Evolutionary conservation across 1,140 invertebrate genomes (phyloP).

Genomic region (Drosophila neocordata): DNA sequence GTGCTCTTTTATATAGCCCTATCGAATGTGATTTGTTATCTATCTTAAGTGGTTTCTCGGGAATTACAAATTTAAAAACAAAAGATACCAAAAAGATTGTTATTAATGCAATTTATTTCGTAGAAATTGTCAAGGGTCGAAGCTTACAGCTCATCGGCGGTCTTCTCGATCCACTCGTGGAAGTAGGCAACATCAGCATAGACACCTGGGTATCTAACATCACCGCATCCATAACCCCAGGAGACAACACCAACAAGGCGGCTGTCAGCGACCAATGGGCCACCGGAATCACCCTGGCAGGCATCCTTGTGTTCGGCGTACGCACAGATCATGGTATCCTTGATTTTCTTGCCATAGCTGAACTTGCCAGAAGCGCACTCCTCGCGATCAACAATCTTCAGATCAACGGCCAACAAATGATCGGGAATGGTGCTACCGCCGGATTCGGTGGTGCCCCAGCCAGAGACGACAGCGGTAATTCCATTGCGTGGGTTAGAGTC

Average conservation of each 20-base stretch:
- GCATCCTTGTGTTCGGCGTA: conserved; percentile 67
- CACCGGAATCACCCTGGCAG: conserved; percentile 83
- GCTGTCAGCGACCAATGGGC: conserved; percentile 80
- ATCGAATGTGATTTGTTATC: background rate
- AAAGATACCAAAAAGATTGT: background rate
- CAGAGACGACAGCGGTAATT: conserved; percentile 78
- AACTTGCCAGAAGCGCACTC: conserved; percentile 47
- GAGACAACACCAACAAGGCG: conserved; percentile 85
- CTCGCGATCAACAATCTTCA: conserved; percentile 49
- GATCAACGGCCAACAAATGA: conserved; percentile 52
- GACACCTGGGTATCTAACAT: conserved; percentile 84
- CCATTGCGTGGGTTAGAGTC: conserved; percentile 44
- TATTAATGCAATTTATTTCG: conserved; percentile 6
- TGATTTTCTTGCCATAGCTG: conserved; percentile 57
- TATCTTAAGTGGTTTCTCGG: background rate
- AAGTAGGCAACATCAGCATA: conserved; percentile 84
- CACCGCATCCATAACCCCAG: conserved; percentile 83
- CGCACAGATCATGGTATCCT: conserved; percentile 83
- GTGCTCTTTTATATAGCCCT: background rate
- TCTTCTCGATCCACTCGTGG: conserved; percentile 76
- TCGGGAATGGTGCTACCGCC: conserved; percentile 49
- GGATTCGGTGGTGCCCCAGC: conserved; percentile 82
- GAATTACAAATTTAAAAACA: too few species aligned
- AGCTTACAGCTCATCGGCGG: conserved; percentile 53
- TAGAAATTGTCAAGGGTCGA: background rate